Conservation (phyloP, 2,888 invertebrate species). For the Latrodectus hesperus region DNA sequence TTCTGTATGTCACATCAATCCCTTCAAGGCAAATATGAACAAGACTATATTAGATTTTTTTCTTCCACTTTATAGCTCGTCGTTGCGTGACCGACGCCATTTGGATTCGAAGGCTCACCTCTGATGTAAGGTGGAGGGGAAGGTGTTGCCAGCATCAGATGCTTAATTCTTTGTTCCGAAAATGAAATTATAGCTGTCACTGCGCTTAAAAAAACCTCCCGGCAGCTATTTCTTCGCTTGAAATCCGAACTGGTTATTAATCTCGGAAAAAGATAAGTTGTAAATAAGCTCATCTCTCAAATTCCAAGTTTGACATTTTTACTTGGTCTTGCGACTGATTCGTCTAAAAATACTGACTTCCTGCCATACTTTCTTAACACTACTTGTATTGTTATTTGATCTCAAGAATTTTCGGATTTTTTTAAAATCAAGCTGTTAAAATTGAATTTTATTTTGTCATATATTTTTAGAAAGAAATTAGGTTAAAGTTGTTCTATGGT, state of each 20-base stretch:
- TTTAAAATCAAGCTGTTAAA: too few species aligned
- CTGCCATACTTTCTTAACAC: too few species aligned
- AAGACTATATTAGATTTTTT: slow-evolving; percentile 16
- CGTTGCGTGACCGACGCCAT: slow-evolving; percentile 45
- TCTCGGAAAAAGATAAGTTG: not conserved
- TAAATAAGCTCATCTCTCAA: too few species aligned
- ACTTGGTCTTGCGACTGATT: too few species aligned
- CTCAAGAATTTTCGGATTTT: too few species aligned
- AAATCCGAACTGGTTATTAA: slow-evolving; percentile 5
- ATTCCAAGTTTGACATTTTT: too few species aligned
- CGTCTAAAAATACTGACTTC: too few species aligned
- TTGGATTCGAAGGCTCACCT: not conserved
- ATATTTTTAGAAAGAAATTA: too few species aligned
- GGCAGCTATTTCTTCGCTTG: not conserved
- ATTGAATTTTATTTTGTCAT: too few species aligned
- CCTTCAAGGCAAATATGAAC: slow-evolving; percentile 10
- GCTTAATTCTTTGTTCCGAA: slow-evolving; percentile 25
- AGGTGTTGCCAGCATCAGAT: not conserved
- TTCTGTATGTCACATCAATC: slow-evolving; percentile 24
- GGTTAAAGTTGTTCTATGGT: too few species aligned
- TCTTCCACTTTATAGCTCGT: slow-evolving; percentile 8
- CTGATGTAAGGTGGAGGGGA: too few species aligned
- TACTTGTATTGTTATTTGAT: too few species aligned
- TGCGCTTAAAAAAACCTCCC: not conserved
- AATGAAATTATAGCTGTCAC: slow-evolving; percentile 34